phyloP scores from a whole-genome alignment of 2,888 invertebrate genomes.

The Graphium colonna region DNA sequence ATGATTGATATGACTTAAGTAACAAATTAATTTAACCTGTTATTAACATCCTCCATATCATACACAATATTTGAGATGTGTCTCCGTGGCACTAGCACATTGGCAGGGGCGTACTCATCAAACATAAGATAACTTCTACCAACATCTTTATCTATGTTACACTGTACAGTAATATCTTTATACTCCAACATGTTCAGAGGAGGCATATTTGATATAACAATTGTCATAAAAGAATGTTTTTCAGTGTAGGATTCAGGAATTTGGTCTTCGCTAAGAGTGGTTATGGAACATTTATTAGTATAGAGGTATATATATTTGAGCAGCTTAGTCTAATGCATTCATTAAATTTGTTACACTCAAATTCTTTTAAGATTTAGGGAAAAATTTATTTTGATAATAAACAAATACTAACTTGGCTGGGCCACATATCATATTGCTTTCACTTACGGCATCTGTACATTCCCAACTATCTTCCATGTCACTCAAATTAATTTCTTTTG shows the following conservation, averaged over 20 bases:
- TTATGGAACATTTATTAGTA: not conserved
- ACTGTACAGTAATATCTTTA: slow-evolving; percentile 54
- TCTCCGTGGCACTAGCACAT: slow-evolving; percentile 47
- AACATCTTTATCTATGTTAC: slow-evolving; percentile 56
- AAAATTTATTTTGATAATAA: not conserved
- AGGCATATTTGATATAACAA: slow-evolving; percentile 36
- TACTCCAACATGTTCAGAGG: slow-evolving; percentile 35
- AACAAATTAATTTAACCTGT: too few relatives aligned
- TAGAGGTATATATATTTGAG: not conserved
- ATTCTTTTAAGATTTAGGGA: not conserved
- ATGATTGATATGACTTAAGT: too few relatives aligned
- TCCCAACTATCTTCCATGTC: slow-evolving; percentile 49
- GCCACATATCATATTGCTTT: slow-evolving; percentile 39
- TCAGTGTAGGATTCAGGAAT: slow-evolving; percentile 42
- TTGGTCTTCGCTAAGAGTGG: slow-evolving; percentile 48
- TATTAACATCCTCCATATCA: slow-evolving; percentile 61
- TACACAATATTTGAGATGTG: slow-evolving; percentile 46
- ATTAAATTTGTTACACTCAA: not conserved
- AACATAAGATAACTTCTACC: slow-evolving; percentile 63
- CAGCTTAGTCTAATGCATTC: not conserved
- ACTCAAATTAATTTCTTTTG: slow-evolving; percentile 38
- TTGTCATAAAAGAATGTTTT: slow-evolving; percentile 38
- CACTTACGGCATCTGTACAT: slow-evolving; percentile 32
- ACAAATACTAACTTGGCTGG: slow-evolving; percentile 42
- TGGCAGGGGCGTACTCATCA: slow-evolving; percentile 50